phyloP scores from a whole-genome alignment of 2,113 vertebrate genomes.

The Ancistrus triradiatus region DNA sequence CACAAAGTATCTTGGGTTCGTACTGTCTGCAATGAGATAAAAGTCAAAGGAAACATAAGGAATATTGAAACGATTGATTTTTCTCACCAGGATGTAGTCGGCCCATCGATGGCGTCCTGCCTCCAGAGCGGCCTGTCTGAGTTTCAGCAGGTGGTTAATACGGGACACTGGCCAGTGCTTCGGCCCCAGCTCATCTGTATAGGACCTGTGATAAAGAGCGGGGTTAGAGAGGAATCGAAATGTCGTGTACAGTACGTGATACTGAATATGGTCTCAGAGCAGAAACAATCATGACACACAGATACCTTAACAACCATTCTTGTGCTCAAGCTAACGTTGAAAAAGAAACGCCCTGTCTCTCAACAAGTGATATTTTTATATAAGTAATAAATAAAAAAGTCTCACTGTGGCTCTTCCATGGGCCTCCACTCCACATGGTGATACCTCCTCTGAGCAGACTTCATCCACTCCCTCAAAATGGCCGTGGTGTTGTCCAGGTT shows the following conservation, averaged over 20 bases:
- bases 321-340: too few relatives aligned
- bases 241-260: too few relatives aligned
- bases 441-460: constrained; percentile 77
- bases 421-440: constrained; percentile 96
- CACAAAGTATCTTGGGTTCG: too few relatives aligned
- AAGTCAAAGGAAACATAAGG: too few relatives aligned
- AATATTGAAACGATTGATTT: not conserved
- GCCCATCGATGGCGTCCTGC: constrained; percentile 89
- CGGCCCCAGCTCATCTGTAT: constrained; percentile 90
- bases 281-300: too few relatives aligned
- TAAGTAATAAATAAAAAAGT: not conserved
- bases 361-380: too few relatives aligned
- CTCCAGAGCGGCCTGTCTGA: constrained; percentile 87
- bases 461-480: constrained; percentile 89
- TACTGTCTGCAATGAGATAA: too few relatives aligned
- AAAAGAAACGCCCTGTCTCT: not conserved
- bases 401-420: constrained; percentile 81
- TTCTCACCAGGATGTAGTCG: constrained; percentile 87
- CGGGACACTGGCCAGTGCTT: constrained; percentile 93
- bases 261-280: too few relatives aligned
- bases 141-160: constrained; percentile 90
- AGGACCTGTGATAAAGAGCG: constrained; percentile 67
- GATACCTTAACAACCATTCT: too few relatives aligned
- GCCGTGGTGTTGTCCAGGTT: constrained; percentile 89
- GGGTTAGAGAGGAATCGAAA: not conserved